Percentiles rank a stretch among this genome's conserved stretches.
Conservation (phyloP, 1,140 invertebrate species). For the Pissodes strobi region DNA sequence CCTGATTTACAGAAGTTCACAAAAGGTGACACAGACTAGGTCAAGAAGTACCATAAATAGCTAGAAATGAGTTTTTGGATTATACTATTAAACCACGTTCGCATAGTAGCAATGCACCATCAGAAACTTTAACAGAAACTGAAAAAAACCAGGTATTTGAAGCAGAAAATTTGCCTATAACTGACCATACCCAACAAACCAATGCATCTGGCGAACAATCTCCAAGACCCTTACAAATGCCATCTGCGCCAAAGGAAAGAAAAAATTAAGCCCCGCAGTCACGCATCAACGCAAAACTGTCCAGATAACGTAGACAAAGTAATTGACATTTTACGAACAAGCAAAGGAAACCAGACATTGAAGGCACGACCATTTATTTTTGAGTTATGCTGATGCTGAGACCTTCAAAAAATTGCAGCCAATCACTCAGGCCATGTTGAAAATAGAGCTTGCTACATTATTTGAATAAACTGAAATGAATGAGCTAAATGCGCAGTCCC, state of each 20-base stretch:
- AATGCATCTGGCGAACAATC: no score
- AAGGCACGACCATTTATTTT: slow-evolving; percentile 16
- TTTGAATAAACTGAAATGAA: slow-evolving; percentile 1
- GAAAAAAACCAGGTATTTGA: neutral
- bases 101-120: slow-evolving; percentile 1
- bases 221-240: neutral
- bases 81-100: neutral
- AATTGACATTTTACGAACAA: slow-evolving; percentile 5
- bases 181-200: no score
- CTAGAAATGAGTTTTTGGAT: neutral
- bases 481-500: neutral
- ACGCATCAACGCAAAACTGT: neutral
- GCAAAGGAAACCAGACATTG: neutral
- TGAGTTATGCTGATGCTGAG: slow-evolving; percentile 12
- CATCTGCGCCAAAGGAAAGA: neutral
- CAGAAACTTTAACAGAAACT: slow-evolving; percentile 3
- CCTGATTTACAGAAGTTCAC: neutral
- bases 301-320: neutral
- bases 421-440: neutral
- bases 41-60: neutral
- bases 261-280: neutral
- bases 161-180: neutral
- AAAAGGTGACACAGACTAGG: neutral
- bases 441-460: slow-evolving; percentile 9
- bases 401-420: slow-evolving; percentile 10